Evolutionary conservation across 1,140 invertebrate species (phyloP).

Genomic region (Macrobrachium rosenbergii): DNA sequence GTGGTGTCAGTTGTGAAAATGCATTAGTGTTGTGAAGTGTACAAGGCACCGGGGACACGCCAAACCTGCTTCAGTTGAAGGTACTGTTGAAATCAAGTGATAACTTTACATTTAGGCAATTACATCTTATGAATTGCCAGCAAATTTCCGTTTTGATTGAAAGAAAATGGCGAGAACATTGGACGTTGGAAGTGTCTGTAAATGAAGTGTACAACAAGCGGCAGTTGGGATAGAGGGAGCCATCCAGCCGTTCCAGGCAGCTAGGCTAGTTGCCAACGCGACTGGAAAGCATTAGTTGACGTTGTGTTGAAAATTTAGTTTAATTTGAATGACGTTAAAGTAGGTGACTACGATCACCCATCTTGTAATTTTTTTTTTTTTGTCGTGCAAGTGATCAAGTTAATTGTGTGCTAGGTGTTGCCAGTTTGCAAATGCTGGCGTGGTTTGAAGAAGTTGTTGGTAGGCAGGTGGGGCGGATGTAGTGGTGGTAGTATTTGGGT

Average conservation of each 20-base stretch:
- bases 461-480: conserved; percentile 3
- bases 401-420: too few relatives aligned
- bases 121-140: too few relatives aligned
- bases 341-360: too few relatives aligned
- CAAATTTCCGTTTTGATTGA: too few relatives aligned
- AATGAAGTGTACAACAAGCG: background rate
- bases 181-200: background rate
- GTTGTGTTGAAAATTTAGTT: background rate
- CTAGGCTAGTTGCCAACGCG: conserved; percentile 40
- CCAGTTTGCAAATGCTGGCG: background rate
- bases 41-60: too few relatives aligned
- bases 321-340: background rate
- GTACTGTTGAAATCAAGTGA: too few relatives aligned
- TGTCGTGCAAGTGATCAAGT: too few relatives aligned
- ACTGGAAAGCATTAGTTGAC: conserved; percentile 37
- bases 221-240: conserved; percentile 32
- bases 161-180: background rate
- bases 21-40: too few relatives aligned
- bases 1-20: too few relatives aligned
- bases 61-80: too few relatives aligned
- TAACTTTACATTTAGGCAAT: too few relatives aligned
- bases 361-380: too few relatives aligned
- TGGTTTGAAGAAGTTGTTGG: background rate
- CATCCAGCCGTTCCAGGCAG: conserved; percentile 57
- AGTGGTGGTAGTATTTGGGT: background rate